Evolutionary conservation across 2,113 vertebrate species (phyloP).

Genomic region (Rhea americana): DNA sequence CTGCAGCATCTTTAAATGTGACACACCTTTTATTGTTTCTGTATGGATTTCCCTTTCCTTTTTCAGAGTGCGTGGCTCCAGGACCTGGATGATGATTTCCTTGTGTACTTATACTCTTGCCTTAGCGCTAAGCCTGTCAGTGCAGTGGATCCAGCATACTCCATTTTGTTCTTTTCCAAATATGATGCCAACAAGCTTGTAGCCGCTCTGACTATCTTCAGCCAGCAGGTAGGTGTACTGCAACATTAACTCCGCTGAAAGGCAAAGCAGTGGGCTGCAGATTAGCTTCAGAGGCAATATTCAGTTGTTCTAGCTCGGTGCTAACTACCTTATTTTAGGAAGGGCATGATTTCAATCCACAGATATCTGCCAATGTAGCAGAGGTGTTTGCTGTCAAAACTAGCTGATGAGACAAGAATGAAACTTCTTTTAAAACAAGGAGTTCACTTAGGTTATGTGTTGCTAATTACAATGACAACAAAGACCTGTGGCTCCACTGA

Average conservation of each 20-base stretch:
- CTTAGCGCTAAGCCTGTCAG: background rate
- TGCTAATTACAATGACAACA: background rate
- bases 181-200: background rate
- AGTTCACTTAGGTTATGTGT: background rate
- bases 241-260: background rate
- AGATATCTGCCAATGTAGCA: background rate
- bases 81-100: constrained; percentile 42
- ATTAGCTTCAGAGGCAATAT: background rate
- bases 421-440: background rate
- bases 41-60: background rate
- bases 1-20: background rate
- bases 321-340: background rate
- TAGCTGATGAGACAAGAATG: background rate
- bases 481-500: background rate
- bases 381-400: background rate
- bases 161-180: constrained; percentile 54
- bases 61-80: constrained; percentile 36
- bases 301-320: background rate
- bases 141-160: background rate
- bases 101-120: constrained; percentile 42
- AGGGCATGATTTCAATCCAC: background rate
- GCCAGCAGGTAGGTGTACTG: background rate
- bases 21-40: background rate
- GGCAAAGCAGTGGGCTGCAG: background rate
- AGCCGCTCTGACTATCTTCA: background rate